Percentiles rank a stretch among this genome's conserved stretches.
phyloP scores from a whole-genome alignment of 2,888 invertebrate species.

The Craniophora ligustri region DNA sequence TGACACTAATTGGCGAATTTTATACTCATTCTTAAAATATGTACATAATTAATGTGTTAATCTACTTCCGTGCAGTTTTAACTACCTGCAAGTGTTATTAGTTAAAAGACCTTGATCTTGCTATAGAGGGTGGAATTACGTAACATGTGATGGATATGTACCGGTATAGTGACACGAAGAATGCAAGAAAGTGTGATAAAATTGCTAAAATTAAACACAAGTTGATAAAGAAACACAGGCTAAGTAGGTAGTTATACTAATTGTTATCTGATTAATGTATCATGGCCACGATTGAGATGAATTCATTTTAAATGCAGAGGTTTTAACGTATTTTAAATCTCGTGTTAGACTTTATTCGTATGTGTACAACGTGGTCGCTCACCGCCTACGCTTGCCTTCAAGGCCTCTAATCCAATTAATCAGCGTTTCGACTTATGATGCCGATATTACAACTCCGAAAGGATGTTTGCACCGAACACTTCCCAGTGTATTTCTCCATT shows the following conservation, averaged over 20 bases:
- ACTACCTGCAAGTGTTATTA: constrained; percentile 52
- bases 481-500: constrained; percentile 38
- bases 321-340: constrained; percentile 33
- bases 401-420: constrained; percentile 72
- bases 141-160: constrained; percentile 70
- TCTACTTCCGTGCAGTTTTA: constrained; percentile 49
- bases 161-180: constrained; percentile 67
- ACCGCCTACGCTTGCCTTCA: constrained; percentile 70
- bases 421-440: constrained; percentile 61
- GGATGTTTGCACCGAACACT: constrained; percentile 46
- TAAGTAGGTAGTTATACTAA: constrained; percentile 75
- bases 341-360: constrained; percentile 53
- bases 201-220: constrained; percentile 81
- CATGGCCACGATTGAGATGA: constrained; percentile 30
- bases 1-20: constrained; percentile 32
- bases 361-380: constrained; percentile 69
- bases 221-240: constrained; percentile 79
- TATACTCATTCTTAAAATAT: constrained; percentile 26
- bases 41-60: constrained; percentile 46
- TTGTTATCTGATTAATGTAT: constrained; percentile 38
- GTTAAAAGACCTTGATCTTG: constrained; percentile 64
- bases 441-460: constrained; percentile 54
- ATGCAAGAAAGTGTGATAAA: constrained; percentile 76
- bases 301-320: constrained; percentile 19
- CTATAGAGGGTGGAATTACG: constrained; percentile 57